Evolutionary conservation across 2,888 invertebrate species (phyloP), one percentile per base, ranked within the genome.

Genomic region (Ochropleura plecta): DNA sequence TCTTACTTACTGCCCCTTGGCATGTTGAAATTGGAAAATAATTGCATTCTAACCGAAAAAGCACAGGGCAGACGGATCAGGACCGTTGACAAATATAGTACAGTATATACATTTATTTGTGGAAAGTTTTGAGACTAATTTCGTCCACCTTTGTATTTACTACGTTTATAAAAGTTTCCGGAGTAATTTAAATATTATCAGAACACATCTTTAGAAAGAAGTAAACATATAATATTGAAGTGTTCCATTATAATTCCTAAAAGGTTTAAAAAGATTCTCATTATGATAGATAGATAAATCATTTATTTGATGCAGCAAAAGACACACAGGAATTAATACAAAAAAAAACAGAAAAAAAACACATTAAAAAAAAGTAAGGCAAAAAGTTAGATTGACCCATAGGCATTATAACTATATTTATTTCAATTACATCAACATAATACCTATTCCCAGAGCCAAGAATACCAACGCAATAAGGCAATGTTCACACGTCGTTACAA

Each of bases 21-120:
- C 81, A 82, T 81, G 83, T 84, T 87, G 86, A 86, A 90, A 91
- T 91, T 89, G 88, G 89, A 90, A 90, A 90, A 89, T 88, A 87
- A 88, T 86, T 83, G 76, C 70, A 87, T 88, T 76, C 42, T 71
- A 75, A 73, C 73, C 44, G 51, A 67, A 69, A 76, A 81, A 81
- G 77, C 83, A 80, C 68, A 42, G 46, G 64, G 57, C 83, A 67
- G 18, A 53, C 48, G 20, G 73, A 62, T 55, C 30, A 0, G 9
- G 40, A 53, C 16, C 20, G 44, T 51, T 57, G 60, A 57, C 57
- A 77, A 57, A 51, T n/a, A n/a, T n/a, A n/a, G n/a, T n/a, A n/a
- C n/a, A 48, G 4, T 49, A 1, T 44, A 14, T 30, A 57, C 30
- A 57, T 46, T 44, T 64, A 40, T 51, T 53, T 44, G 40, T 42